phyloP scores from a whole-genome alignment of 2,888 invertebrate genomes.

The Dorcus parallelipipedus region DNA sequence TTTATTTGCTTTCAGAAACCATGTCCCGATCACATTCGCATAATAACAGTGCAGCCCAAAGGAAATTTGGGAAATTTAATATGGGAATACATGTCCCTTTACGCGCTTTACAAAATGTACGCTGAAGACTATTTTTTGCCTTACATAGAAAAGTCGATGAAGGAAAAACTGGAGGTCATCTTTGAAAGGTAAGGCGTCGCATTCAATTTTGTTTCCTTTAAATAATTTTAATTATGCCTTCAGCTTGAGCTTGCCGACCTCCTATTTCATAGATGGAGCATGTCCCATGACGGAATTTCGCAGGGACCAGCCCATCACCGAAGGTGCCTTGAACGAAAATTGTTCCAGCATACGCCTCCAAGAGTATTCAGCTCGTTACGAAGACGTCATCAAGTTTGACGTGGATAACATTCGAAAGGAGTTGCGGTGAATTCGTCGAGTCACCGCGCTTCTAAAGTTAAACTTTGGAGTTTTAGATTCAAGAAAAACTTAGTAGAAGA shows the following conservation, averaged over 20 bases:
- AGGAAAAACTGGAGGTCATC: conserved; percentile 2
- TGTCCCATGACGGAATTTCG: too few relatives aligned
- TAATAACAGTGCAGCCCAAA: not conserved
- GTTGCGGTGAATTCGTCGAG: conserved; percentile 9
- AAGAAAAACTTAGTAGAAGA: conserved; percentile 4
- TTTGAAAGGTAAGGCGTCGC: conserved; percentile 8
- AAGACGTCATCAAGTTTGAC: conserved; percentile 14
- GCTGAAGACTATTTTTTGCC: conserved; percentile 2
- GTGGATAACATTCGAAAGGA: conserved; percentile 15
- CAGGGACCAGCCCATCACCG: not conserved
- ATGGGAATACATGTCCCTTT: conserved; percentile 16
- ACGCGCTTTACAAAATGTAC: conserved; percentile 2
- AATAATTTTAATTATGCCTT: not conserved
- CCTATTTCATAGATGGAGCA: too few relatives aligned
- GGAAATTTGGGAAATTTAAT: conserved; percentile 15
- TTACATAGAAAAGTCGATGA: conserved; percentile 5
- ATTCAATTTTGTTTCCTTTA: not conserved
- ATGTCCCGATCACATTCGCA: not conserved
- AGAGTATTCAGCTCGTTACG: conserved; percentile 15
- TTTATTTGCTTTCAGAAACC: too few relatives aligned
- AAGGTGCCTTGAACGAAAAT: not conserved
- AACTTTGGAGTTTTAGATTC: conserved; percentile 14
- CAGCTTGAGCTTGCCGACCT: conserved; percentile 7
- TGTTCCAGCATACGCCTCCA: conserved; percentile 1
- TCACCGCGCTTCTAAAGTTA: not conserved